A percentile compares a stretch with the other conserved stretches of the same genome.
Conservation (phyloP, 1,140 invertebrate species). For the Hetaerina americana region DNA sequence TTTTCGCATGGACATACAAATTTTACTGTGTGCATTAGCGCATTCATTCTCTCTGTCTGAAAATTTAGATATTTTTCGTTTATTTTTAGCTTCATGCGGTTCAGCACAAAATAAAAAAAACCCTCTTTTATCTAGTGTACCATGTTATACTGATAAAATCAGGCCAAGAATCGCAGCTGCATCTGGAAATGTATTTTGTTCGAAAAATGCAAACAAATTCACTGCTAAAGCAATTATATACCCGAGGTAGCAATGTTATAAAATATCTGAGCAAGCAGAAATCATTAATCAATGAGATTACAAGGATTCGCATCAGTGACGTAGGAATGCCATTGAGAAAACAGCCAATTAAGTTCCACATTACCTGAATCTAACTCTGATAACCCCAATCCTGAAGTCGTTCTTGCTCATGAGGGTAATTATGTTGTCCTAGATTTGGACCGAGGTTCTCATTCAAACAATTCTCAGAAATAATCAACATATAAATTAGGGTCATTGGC, state of each 20-base stretch:
- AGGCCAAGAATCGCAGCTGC: constrained; percentile 21
- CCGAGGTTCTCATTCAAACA: constrained; percentile 12
- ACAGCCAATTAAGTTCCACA: neutral
- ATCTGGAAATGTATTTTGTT: constrained; percentile 52
- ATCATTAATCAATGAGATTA: constrained; percentile 17
- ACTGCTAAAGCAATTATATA: neutral
- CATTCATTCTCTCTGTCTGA: too few relatives aligned
- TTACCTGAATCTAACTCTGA: neutral
- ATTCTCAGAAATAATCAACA: constrained; percentile 19
- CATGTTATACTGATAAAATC: constrained; percentile 20
- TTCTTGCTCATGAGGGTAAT: constrained; percentile 38
- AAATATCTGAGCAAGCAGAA: constrained; percentile 47
- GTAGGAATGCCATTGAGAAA: neutral
- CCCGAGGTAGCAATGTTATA: constrained; percentile 37
- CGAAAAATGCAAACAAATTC: constrained; percentile 27
- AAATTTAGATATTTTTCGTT: too few relatives aligned
- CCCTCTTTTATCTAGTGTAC: too few relatives aligned
- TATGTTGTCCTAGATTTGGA: constrained; percentile 66
- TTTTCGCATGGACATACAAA: too few relatives aligned
- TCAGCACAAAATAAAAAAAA: too few relatives aligned
- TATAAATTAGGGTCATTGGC: constrained; percentile 21
- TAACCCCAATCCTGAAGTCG: neutral
- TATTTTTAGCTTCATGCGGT: too few relatives aligned
- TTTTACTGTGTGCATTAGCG: too few relatives aligned
- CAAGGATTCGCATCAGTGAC: neutral